Conservation (phyloP, 2,797 vertebrate species). For the Prionace glauca region DNA sequence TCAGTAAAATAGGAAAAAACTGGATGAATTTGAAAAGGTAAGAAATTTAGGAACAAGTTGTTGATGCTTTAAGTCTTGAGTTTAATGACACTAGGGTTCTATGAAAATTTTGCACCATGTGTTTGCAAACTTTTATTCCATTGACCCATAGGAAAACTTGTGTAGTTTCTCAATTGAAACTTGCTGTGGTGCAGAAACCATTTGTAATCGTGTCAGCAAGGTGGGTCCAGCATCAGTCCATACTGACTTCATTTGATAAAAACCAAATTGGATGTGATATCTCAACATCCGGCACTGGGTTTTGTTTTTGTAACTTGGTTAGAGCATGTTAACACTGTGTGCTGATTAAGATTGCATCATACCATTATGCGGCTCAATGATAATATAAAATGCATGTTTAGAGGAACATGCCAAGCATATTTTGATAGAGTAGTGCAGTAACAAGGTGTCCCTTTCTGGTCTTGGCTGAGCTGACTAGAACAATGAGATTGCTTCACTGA, state of each 20-base stretch:
- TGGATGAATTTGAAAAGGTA: constrained; percentile 96
- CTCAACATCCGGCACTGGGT: background rate
- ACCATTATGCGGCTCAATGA: background rate
- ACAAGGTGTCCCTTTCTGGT: background rate
- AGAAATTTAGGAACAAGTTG: constrained; percentile 37
- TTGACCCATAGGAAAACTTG: background rate
- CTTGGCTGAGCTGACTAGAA: background rate
- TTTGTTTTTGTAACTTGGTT: background rate
- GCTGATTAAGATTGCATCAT: background rate
- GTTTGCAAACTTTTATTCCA: background rate
- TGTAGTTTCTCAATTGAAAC: background rate
- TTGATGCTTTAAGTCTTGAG: background rate
- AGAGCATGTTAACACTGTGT: background rate
- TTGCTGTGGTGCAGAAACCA: background rate
- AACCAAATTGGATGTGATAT: background rate
- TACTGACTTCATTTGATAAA: background rate
- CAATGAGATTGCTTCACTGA: background rate
- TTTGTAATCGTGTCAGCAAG: background rate
- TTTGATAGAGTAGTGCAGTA: background rate
- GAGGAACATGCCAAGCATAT: background rate
- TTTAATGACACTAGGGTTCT: background rate
- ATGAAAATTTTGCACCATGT: background rate
- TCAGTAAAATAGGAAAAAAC: constrained; percentile 80
- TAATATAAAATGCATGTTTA: background rate
- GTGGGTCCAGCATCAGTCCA: background rate